Percentiles rank a stretch among this genome's conserved stretches.
phyloP scores from a whole-genome alignment of 2,888 invertebrate genomes.

The Lampropteryx suffumata region DNA sequence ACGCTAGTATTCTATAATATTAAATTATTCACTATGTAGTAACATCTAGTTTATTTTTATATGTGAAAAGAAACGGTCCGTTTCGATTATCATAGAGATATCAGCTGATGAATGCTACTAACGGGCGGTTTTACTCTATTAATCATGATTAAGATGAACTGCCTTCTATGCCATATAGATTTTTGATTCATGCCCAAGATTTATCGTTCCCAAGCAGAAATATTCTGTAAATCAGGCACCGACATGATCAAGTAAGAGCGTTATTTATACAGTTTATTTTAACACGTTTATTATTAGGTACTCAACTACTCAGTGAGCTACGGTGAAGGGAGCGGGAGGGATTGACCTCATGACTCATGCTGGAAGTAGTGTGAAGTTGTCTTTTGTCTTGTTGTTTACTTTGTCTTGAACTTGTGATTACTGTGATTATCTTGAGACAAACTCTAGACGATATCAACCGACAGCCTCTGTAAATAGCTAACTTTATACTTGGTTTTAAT shows the following conservation, averaged over 20 bases:
- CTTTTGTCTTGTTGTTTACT: conserved; percentile 15
- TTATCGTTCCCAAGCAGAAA: conserved; percentile 37
- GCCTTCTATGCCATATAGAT: conserved; percentile 8
- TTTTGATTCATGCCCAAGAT: conserved; percentile 23
- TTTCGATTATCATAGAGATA: too few species aligned
- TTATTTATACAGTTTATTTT: conserved; percentile 31
- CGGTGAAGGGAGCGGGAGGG: conserved; percentile 18
- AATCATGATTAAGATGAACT: background rate
- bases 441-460: too few species aligned
- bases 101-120: too few species aligned
- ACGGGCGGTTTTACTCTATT: too few species aligned
- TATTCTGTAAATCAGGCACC: conserved; percentile 35
- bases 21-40: too few species aligned
- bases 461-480: too few species aligned
- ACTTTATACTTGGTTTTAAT: too few species aligned
- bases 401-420: background rate
- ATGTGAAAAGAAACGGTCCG: too few species aligned
- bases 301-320: conserved; percentile 14
- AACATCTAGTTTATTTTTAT: too few species aligned
- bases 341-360: conserved; percentile 21
- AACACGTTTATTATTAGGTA: conserved; percentile 26
- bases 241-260: conserved; percentile 26
- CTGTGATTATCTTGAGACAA: background rate
- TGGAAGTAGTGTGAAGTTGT: conserved; percentile 4
- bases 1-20: too few species aligned